phyloP scores from a whole-genome alignment of 2,113 vertebrate species.

The Oreochromis tanganicae region DNA sequence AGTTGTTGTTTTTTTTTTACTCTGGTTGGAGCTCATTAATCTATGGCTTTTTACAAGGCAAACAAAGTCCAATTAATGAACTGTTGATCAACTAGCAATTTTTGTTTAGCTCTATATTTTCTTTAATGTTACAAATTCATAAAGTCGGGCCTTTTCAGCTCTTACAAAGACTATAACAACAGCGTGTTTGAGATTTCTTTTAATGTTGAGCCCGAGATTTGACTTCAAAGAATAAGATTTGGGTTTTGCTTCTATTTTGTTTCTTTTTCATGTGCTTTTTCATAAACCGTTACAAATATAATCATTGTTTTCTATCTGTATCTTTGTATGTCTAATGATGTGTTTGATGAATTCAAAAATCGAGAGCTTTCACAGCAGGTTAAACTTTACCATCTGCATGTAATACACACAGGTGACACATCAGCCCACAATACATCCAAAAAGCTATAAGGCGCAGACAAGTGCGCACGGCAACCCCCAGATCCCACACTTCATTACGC shows the following conservation, averaged over 20 bases:
- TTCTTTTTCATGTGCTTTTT: background rate
- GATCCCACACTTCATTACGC: constrained; percentile 70
- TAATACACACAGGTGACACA: constrained; percentile 29
- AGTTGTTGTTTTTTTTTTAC: background rate
- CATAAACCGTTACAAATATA: background rate
- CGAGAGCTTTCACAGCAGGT: background rate
- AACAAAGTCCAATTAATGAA: background rate
- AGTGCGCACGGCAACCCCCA: constrained; percentile 45
- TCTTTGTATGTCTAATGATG: background rate
- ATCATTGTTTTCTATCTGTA: background rate
- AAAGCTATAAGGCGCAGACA: constrained; percentile 51
- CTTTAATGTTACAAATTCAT: background rate
- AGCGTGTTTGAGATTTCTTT: background rate
- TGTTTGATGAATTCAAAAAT: background rate
- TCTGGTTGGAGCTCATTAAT: background rate
- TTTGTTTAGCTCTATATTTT: background rate
- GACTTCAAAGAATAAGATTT: background rate
- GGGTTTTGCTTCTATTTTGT: background rate
- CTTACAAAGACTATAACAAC: background rate
- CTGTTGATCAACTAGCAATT: background rate
- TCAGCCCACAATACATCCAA: constrained; percentile 35
- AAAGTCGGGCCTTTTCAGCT: background rate
- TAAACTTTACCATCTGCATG: constrained; percentile 21
- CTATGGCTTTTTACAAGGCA: background rate
- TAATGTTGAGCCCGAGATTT: background rate